A percentile compares a stretch with the other conserved stretches of the same genome.
These are phyloP conservation scores for Rapana venosa DNA, from an alignment of 2,888 invertebrate species.

Conservation along the genomic window DNA sequence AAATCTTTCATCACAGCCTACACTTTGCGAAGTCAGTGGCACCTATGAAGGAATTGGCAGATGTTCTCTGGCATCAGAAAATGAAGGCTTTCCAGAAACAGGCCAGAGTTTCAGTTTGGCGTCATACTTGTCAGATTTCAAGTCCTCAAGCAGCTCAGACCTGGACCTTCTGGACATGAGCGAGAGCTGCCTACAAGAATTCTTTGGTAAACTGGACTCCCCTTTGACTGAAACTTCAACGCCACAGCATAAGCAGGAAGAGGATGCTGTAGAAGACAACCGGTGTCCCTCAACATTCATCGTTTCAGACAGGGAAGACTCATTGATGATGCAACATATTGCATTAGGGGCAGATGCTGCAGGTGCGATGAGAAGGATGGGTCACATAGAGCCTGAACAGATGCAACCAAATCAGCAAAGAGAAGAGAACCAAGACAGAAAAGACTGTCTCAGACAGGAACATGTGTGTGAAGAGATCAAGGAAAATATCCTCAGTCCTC, in stretches of 20 bases:
- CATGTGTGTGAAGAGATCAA: neutral
- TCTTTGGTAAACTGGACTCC: conserved; percentile 20
- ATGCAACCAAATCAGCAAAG: neutral
- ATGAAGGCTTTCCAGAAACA: neutral
- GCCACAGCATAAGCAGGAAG: neutral
- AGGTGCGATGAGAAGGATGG: neutral
- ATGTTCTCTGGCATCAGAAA: neutral
- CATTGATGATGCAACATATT: neutral
- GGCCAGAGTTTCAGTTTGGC: neutral
- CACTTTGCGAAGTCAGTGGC: neutral
- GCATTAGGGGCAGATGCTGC: neutral
- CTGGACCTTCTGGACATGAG: neutral
- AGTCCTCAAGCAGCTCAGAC: conserved; percentile 3
- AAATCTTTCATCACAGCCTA: neutral
- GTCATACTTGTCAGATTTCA: conserved; percentile 13
- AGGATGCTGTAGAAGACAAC: neutral
- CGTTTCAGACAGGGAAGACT: conserved; percentile 12
- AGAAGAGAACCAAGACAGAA: neutral
- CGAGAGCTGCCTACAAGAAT: neutral
- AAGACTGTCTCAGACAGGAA: neutral
- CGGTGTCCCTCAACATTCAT: conserved; percentile 12
- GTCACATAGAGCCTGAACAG: neutral
- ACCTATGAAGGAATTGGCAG: neutral
- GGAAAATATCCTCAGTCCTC: neutral
- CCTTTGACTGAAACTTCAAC: neutral